Evolutionary conservation across 1,140 invertebrate genomes (phyloP), one percentile per base, ranked within the genome.

Genomic region (Andrena cerasifolii): DNA sequence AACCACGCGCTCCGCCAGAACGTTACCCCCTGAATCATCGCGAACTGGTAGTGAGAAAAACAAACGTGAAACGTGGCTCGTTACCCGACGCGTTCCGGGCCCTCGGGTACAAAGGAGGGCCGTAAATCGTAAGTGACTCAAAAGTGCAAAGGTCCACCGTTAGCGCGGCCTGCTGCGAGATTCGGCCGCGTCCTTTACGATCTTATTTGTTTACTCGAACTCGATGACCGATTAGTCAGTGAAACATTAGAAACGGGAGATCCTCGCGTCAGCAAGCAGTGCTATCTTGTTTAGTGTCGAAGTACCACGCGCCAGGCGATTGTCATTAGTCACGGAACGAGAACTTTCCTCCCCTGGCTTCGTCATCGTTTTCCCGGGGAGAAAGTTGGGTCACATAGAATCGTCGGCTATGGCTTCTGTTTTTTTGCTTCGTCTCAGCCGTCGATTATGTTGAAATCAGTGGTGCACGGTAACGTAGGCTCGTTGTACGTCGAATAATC

Each of bases 251-350:
- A n/a, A n/a, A n/a, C 2, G 0, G 12, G 26, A 10, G 14, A 56
- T 21, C 18, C 8, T 40, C 16, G 1, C 12, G 7, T 3, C 28
- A 33, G 7, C 24, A 21, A 54, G 6, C 21, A 28, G 0, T 1
- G 21, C 3, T 66, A 63, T 54, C 72, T 63, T 54, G 12, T 74
- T 74, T 65, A 21, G 26, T 1, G 36, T 0, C 36, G 33, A 66
- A 74, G 49, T 43, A n/a, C 4, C 16, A 5, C 4, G 16, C 4
- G 1, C 1, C 10, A 40, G 36, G 36, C 10, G 36, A 40, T 10
- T n/a, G 3, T 5, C 12, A 0, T 71, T 21, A 59, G 43, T 61
- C 68, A 49, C 1, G 0, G 0, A 18, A 16, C 0, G 0, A 16
- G 14, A 4, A 0, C 1, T 21, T 45, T 5, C 3, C 12, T 31